Conservation (phyloP, 2,888 invertebrate species). For the Bugulina stolonifera region DNA sequence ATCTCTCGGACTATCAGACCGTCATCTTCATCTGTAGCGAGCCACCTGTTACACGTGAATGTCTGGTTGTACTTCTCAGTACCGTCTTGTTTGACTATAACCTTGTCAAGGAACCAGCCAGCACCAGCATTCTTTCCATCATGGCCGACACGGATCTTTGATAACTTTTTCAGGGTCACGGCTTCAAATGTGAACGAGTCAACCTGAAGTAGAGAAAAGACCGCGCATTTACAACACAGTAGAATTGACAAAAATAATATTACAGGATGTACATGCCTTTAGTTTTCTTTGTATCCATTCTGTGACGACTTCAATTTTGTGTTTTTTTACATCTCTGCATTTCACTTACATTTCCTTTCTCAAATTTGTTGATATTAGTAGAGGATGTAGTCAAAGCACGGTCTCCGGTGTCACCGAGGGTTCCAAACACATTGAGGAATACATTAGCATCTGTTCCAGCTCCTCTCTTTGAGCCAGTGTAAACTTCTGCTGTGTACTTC, state of each 20-base stretch:
- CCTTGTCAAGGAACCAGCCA: constrained; percentile 52
- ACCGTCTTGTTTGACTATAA: constrained; percentile 41
- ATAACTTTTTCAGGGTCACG: constrained; percentile 46
- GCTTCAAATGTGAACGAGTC: constrained; percentile 53
- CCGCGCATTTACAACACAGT: neutral
- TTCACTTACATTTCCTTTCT: constrained; percentile 45
- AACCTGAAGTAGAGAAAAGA: constrained; percentile 36
- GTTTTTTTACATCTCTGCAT: too few species aligned
- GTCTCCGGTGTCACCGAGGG: constrained; percentile 51
- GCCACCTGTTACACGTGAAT: constrained; percentile 51
- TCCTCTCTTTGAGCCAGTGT: constrained; percentile 45
- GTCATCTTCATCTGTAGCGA: constrained; percentile 52
- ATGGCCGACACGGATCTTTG: constrained; percentile 52
- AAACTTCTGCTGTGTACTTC: constrained; percentile 44
- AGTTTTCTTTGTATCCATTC: too few species aligned
- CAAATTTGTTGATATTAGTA: constrained; percentile 50
- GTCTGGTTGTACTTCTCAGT: constrained; percentile 35
- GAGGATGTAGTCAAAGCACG: constrained; percentile 41
- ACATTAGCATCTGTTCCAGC: constrained; percentile 53
- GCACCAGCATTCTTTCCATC: constrained; percentile 47
- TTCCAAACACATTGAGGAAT: constrained; percentile 47
- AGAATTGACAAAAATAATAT: too few species aligned
- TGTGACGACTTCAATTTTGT: too few species aligned
- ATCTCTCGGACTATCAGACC: constrained; percentile 52
- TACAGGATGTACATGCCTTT: too few species aligned